Evolutionary conservation across 1,140 invertebrate species (phyloP).

Genomic region (Drosophila tristis): DNA sequence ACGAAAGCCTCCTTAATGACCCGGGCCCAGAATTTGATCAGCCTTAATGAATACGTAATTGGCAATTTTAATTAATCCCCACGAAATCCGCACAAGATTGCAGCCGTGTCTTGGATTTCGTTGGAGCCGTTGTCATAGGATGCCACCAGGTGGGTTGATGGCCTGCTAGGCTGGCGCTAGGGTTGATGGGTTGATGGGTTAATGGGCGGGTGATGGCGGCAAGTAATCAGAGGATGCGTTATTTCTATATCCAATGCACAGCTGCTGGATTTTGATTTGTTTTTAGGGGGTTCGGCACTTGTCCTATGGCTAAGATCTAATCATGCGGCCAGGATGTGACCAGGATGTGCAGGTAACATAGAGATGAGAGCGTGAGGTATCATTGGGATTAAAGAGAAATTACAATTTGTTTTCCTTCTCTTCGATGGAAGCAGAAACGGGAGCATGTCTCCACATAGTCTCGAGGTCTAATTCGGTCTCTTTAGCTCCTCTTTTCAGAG

Average conservation of each 20-base stretch:
- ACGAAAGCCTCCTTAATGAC: conserved; percentile 41
- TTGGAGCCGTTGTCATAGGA: conserved; percentile 52
- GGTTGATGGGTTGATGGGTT: background rate
- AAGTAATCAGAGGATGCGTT: conserved; percentile 15
- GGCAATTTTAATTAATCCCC: conserved; percentile 83
- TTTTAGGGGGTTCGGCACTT: conserved; percentile 65
- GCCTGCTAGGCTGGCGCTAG: background rate
- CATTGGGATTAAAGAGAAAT: background rate
- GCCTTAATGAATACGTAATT: conserved; percentile 83
- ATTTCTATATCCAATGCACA: conserved; percentile 49
- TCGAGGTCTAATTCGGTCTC: too few relatives aligned
- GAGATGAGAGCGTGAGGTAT: conserved; percentile 17
- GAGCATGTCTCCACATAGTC: too few relatives aligned
- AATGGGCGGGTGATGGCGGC: background rate
- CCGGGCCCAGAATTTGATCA: conserved; percentile 53
- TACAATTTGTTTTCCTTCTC: too few relatives aligned
- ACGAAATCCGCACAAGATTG: conserved; percentile 70
- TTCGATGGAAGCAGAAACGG: too few relatives aligned
- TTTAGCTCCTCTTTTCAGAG: too few relatives aligned
- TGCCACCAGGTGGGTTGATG: conserved; percentile 10
- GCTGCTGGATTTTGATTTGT: conserved; percentile 56
- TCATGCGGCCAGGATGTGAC: conserved; percentile 18
- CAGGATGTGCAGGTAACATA: too few relatives aligned
- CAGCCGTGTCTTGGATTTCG: conserved; percentile 57
- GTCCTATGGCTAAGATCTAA: conserved; percentile 71